Evolutionary conservation across 2,888 invertebrate species (phyloP).

Genomic region (Coelinius sp.): DNA sequence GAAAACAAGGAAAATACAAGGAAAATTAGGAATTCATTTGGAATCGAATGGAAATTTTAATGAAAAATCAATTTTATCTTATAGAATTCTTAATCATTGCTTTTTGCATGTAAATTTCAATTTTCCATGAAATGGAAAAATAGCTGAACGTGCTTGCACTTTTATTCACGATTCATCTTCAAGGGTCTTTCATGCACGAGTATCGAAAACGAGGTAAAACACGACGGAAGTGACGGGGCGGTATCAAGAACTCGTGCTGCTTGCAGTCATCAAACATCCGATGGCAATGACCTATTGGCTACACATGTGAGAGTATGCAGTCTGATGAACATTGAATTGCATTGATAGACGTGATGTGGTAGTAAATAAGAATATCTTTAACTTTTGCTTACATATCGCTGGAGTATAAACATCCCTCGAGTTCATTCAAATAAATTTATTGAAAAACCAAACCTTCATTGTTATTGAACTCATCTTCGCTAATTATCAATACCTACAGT

Average conservation of each 20-base stretch:
- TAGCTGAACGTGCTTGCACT: not conserved
- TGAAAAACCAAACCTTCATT: not conserved
- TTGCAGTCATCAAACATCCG: slow-evolving; percentile 27
- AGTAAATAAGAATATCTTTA: not conserved
- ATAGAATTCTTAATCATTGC: not conserved
- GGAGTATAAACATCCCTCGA: not conserved
- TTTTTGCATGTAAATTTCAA: not conserved
- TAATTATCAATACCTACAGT: no score
- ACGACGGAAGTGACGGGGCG: slow-evolving; percentile 25
- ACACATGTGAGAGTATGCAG: slow-evolving; percentile 7
- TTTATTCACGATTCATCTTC: not conserved
- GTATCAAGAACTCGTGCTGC: slow-evolving; percentile 23
- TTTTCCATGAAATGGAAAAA: not conserved
- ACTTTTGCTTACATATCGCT: not conserved
- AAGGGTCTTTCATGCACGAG: not conserved
- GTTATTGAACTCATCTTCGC: not conserved
- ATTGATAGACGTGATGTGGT: slow-evolving; percentile 23
- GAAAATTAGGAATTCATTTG: no score
- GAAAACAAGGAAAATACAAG: no score
- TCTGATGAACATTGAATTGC: slow-evolving; percentile 20
- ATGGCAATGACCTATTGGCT: slow-evolving; percentile 26
- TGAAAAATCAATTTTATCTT: not conserved
- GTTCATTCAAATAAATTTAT: not conserved
- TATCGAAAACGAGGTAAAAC: slow-evolving; percentile 13
- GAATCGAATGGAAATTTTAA: no score